phyloP scores from a whole-genome alignment of 1,140 invertebrate genomes.

The Pygmarrhopalites habei region DNA sequence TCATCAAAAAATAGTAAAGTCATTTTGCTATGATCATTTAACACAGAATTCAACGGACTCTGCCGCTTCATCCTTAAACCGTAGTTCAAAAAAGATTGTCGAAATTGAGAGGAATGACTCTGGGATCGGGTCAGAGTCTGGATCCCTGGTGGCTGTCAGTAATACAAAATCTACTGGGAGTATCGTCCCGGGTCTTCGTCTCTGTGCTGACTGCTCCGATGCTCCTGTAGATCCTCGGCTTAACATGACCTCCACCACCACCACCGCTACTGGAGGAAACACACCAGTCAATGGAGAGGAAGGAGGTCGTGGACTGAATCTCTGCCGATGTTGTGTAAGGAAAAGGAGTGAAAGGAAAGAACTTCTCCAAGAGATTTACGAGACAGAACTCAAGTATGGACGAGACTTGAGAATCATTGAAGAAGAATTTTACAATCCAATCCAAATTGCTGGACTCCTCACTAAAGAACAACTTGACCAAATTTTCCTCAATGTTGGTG shows the following conservation, averaged over 20 bases:
- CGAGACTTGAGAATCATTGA: slow-evolving; percentile 82
- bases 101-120: slow-evolving; percentile 84
- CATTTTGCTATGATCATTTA: too few relatives aligned
- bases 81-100: slow-evolving; percentile 42
- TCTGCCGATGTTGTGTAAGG: slow-evolving; percentile 76
- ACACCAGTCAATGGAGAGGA: neutral
- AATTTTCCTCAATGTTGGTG: slow-evolving; percentile 90
- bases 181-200: slow-evolving; percentile 39
- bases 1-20: too few relatives aligned
- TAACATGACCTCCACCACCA: too few relatives aligned
- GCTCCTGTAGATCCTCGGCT: slow-evolving; percentile 20
- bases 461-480: slow-evolving; percentile 59
- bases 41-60: slow-evolving; percentile 17
- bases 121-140: slow-evolving; percentile 85
- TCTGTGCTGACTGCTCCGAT: slow-evolving; percentile 33
- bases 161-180: slow-evolving; percentile 60
- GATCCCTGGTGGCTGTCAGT: slow-evolving; percentile 41
- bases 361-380: slow-evolving; percentile 90
- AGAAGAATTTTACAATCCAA: slow-evolving; percentile 89
- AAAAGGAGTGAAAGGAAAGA: slow-evolving; percentile 82
- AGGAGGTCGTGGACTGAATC: slow-evolving; percentile 5
- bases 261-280: slow-evolving; percentile 8
- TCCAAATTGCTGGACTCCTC: slow-evolving; percentile 72
- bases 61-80: slow-evolving; percentile 7
- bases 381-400: slow-evolving; percentile 92